Conservation (phyloP, 2,888 invertebrate species). For the Dyspetes luteomarginatus region DNA sequence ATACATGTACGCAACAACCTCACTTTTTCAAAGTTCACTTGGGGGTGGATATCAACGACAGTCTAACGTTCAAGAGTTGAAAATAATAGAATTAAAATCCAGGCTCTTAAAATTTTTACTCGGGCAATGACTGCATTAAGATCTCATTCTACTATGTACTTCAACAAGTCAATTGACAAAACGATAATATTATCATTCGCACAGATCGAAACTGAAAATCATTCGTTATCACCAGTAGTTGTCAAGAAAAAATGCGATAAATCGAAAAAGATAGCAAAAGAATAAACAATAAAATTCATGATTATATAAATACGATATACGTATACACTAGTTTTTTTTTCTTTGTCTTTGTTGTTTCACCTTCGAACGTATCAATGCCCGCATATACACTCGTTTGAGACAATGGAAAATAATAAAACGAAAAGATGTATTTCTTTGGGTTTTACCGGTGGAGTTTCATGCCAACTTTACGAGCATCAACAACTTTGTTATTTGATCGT, state of each 20-base stretch:
- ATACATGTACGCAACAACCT: too few species aligned
- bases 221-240: too few species aligned
- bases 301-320: neutral
- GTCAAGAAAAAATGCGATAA: neutral
- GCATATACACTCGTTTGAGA: neutral
- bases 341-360: neutral
- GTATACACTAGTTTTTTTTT: neutral
- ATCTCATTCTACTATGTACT: too few species aligned
- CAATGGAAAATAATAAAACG: neutral
- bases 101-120: too few species aligned
- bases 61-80: too few species aligned
- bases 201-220: too few species aligned
- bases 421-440: neutral
- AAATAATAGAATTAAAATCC: too few species aligned
- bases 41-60: too few species aligned
- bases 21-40: too few species aligned
- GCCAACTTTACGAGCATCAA: neutral
- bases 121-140: too few species aligned
- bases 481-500: neutral
- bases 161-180: too few species aligned
- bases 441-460: neutral
- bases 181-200: too few species aligned
- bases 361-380: neutral
- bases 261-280: neutral
- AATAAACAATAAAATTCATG: neutral